Conservation (phyloP, 2,797 vertebrate genomes). For the Smutsia temminckii region DNA sequence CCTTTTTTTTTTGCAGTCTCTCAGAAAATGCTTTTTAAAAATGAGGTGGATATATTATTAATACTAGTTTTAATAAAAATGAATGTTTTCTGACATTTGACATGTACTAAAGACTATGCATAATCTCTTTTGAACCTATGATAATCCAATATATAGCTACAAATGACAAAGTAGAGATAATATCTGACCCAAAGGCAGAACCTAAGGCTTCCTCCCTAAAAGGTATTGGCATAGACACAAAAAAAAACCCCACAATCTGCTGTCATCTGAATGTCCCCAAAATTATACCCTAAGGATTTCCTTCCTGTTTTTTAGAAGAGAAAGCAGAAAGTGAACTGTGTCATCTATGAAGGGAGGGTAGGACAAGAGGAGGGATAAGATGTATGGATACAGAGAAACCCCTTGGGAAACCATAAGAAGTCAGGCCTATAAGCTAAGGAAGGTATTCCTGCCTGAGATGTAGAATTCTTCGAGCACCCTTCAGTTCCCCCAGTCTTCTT, state of each 20-base stretch:
- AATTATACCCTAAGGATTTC: not conserved
- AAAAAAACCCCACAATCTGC: not conserved
- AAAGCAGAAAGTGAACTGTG: not conserved
- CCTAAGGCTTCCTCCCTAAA: not conserved
- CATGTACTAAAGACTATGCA: not conserved
- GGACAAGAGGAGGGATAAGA: not conserved
- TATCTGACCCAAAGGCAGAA: not conserved
- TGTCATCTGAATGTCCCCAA: not conserved
- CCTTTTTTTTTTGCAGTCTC: not conserved
- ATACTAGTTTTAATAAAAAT: slow-evolving; percentile 9
- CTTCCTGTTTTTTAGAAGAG: not conserved
- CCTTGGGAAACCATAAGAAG: not conserved
- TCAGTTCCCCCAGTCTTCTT: not conserved
- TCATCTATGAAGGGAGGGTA: not conserved
- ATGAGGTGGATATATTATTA: not conserved
- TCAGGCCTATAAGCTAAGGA: not conserved
- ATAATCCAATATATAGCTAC: not conserved
- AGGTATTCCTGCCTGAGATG: not conserved
- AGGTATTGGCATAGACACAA: not conserved
- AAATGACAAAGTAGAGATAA: not conserved
- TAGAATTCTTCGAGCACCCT: not conserved
- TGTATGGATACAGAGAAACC: not conserved
- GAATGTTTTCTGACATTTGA: not conserved
- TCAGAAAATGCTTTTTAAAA: slow-evolving; percentile 12
- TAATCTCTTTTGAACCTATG: not conserved